Percentiles rank a stretch among this genome's conserved stretches.
phyloP scores from a whole-genome alignment of 2,888 invertebrate species.

The Polydrusus cervinus region DNA sequence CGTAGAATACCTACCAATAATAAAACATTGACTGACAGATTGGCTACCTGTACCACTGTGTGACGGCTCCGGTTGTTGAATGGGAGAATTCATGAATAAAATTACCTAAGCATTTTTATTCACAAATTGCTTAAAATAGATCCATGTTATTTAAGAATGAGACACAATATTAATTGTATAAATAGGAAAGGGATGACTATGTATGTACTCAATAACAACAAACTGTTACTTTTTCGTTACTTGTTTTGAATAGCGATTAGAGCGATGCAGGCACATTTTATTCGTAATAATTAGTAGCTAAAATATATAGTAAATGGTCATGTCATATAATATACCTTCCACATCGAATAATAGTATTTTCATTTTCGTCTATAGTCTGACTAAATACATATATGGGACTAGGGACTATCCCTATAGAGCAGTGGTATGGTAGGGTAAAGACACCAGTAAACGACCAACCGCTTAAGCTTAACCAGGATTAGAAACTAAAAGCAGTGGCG shows the following conservation, averaged over 20 bases:
- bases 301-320: no score
- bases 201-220: background rate
- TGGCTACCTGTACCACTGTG: slow-evolving; percentile 27
- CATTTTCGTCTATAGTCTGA: no score
- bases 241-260: background rate
- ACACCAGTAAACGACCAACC: no score
- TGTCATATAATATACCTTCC: no score
- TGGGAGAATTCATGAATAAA: slow-evolving; percentile 57
- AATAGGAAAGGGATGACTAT: slow-evolving; percentile 43
- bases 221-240: slow-evolving; percentile 10
- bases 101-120: slow-evolving; percentile 57
- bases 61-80: slow-evolving; percentile 54
- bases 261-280: background rate
- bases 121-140: slow-evolving; percentile 57
- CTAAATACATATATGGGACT: no score
- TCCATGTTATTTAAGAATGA: slow-evolving; percentile 55
- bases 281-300: background rate
- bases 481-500: no score
- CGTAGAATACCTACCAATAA: no score
- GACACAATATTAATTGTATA: slow-evolving; percentile 51
- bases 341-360: no score
- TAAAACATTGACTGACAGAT: background rate
- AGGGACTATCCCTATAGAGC: no score
- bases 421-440: no score
- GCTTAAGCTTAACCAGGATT: no score